Evolutionary conservation across 2,888 invertebrate genomes (phyloP).

Genomic region (Perithous albicinctus): DNA sequence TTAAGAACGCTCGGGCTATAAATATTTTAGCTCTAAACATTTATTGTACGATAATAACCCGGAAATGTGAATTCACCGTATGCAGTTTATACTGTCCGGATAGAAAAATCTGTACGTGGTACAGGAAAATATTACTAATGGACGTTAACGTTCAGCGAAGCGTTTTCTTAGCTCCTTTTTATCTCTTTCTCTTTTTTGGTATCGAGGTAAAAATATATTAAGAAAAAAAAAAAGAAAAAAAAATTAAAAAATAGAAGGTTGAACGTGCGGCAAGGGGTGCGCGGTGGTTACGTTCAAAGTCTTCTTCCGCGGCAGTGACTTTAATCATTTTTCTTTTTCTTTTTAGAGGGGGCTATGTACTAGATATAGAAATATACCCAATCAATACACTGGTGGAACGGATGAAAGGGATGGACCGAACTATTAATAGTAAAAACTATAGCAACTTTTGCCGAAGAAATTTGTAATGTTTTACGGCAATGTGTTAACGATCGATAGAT

Average conservation of each 20-base stretch:
- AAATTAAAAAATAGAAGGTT: constrained; percentile 7
- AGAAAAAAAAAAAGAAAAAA: constrained; percentile 29
- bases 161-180: constrained; percentile 59
- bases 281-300: constrained; percentile 49
- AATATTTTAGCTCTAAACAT: constrained; percentile 40
- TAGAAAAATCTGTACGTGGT: constrained; percentile 40
- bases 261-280: constrained; percentile 39
- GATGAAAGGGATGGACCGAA: constrained; percentile 58
- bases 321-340: too few relatives aligned
- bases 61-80: constrained; percentile 54
- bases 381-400: constrained; percentile 44
- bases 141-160: constrained; percentile 48
- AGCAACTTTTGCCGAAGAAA: constrained; percentile 29
- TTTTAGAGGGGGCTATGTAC: constrained; percentile 40
- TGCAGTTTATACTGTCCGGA: constrained; percentile 48
- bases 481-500: constrained; percentile 17
- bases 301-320: constrained; percentile 53
- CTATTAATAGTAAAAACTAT: constrained; percentile 26
- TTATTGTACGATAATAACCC: constrained; percentile 42
- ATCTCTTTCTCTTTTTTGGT: constrained; percentile 56
- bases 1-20: constrained; percentile 33
- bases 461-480: constrained; percentile 40
- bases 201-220: constrained; percentile 53
- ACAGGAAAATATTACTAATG: constrained; percentile 14
- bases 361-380: constrained; percentile 3